Percentiles rank a stretch among this genome's conserved stretches.
Conservation (phyloP, 2,888 invertebrate genomes). For the Rhimphoctona megacephalus region DNA sequence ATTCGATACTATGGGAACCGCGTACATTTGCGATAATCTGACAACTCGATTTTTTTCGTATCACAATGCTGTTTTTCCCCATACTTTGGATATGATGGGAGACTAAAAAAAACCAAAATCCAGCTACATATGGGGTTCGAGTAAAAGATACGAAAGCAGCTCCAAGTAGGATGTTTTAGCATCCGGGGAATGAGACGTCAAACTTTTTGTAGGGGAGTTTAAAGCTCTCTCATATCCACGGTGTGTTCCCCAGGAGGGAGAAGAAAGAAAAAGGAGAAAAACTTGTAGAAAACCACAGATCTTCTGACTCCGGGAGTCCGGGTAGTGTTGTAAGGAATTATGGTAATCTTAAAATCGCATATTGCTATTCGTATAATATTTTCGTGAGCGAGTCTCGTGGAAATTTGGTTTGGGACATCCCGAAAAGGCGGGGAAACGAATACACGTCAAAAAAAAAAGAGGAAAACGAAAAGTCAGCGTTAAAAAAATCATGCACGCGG, state of each 20-base stretch:
- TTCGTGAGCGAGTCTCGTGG: constrained; percentile 40
- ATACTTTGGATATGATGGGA: constrained; percentile 28
- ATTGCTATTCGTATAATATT: constrained; percentile 72
- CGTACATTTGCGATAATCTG: constrained; percentile 19
- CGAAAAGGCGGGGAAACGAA: constrained; percentile 34
- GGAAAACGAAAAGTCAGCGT: constrained; percentile 20
- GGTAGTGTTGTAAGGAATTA: constrained; percentile 74
- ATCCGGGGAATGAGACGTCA: constrained; percentile 57
- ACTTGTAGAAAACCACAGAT: constrained; percentile 48
- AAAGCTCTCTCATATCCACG: constrained; percentile 55
- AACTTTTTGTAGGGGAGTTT: constrained; percentile 60
- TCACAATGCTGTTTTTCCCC: constrained; percentile 13
- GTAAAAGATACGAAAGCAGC: constrained; percentile 8
- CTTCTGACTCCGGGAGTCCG: constrained; percentile 44
- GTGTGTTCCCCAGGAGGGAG: constrained; percentile 48
- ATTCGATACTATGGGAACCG: neutral
- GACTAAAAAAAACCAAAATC: constrained; percentile 13
- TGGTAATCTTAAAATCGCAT: constrained; percentile 78
- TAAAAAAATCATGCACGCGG: constrained; percentile 46
- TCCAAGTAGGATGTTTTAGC: constrained; percentile 33
- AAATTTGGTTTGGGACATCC: constrained; percentile 62
- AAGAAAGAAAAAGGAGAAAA: constrained; percentile 38
- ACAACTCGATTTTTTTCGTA: constrained; percentile 12
- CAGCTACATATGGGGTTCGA: constrained; percentile 15
- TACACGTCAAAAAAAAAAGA: constrained; percentile 25